These are phyloP conservation scores for Hemibagrus guttatus DNA, from an alignment of 2,797 vertebrate species.

Conservation along the genomic window DNA sequence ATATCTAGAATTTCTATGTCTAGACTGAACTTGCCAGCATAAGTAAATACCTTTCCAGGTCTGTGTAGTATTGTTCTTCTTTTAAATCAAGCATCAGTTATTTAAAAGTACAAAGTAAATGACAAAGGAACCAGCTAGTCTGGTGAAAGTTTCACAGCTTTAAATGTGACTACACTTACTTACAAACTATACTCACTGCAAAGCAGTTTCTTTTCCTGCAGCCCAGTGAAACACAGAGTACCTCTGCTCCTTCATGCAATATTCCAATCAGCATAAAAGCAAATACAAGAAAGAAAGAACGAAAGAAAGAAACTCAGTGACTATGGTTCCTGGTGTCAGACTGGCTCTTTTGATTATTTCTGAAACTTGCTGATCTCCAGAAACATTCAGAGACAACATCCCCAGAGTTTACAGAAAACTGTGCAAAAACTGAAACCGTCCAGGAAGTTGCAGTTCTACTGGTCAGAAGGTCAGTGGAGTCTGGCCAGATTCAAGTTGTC, in stretches of 20 bases:
- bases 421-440: neutral
- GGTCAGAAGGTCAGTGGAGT: neutral
- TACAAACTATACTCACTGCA: too few species aligned
- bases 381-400: too few species aligned
- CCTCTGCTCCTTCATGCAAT: neutral
- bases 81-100: neutral
- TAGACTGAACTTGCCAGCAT: neutral
- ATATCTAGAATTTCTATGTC: neutral
- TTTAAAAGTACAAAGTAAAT: too few species aligned
- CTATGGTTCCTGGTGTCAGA: neutral
- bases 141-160: neutral
- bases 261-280: neutral
- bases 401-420: too few species aligned
- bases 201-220: neutral
- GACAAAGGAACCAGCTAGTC: too few species aligned
- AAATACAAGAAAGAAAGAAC: too few species aligned
- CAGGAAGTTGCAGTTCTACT: neutral
- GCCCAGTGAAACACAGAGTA: neutral
- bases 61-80: neutral
- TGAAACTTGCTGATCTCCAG: too few species aligned
- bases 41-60: neutral
- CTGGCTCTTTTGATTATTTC: neutral
- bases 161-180: neutral
- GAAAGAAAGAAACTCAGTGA: neutral
- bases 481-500: neutral